Percentiles rank a stretch among this genome's conserved stretches.
Evolutionary conservation across 2,888 invertebrate genomes (phyloP).

Genomic region (Pediacus dermestoides): DNA sequence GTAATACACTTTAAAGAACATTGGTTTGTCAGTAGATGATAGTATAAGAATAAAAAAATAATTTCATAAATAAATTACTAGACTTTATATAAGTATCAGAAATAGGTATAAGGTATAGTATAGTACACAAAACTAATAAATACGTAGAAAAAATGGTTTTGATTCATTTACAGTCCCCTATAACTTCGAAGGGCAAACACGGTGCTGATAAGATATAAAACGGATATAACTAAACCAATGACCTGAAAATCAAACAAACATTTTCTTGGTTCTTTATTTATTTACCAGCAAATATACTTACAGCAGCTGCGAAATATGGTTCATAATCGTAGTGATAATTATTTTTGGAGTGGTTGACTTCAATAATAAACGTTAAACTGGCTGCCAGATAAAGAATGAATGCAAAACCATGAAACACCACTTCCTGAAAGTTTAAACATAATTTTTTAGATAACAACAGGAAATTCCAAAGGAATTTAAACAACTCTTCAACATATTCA

Average conservation of each 20-base stretch:
- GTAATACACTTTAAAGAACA: too few species aligned
- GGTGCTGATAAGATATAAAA: conserved; percentile 71
- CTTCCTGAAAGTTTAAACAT: conserved; percentile 60
- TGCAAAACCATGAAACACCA: conserved; percentile 75
- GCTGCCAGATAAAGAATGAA: conserved; percentile 70
- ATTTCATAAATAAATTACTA: too few species aligned
- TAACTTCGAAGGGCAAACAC: conserved; percentile 74
- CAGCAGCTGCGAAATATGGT: conserved; percentile 67
- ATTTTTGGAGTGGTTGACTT: conserved; percentile 56
- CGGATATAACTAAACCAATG: conserved; percentile 70
- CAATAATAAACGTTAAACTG: conserved; percentile 64
- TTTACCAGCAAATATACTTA: conserved; percentile 51
- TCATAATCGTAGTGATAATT: conserved; percentile 54
- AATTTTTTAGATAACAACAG: conserved; percentile 3
- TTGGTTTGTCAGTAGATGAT: too few species aligned
- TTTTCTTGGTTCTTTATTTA: too few species aligned
- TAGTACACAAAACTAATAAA: too few species aligned
- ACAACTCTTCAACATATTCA: too few species aligned
- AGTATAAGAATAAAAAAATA: too few species aligned
- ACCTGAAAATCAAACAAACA: conserved; percentile 57
- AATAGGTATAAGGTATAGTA: too few species aligned
- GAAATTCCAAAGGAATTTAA: neutral
- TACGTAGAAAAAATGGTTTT: too few species aligned
- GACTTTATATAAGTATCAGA: too few species aligned
- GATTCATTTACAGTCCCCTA: conserved; percentile 71